Base-by-base conservation (phyloP, 1,140 invertebrate species). In the Camponotus vicinus region DNA sequence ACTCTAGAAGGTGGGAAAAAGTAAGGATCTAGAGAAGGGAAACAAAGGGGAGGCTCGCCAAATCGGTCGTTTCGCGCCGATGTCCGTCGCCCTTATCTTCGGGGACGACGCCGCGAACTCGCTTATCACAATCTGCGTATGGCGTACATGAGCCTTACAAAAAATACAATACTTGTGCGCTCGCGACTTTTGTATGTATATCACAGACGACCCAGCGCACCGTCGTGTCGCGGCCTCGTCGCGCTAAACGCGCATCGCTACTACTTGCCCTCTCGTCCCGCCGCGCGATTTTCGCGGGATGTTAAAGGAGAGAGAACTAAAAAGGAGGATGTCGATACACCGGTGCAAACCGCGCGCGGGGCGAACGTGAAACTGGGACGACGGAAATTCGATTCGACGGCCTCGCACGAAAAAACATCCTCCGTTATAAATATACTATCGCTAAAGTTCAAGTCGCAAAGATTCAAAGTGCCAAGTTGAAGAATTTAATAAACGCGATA, bases 121-220 rank as follows among this genome's bases (percentile, higher is more conserved):
- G 93, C 89, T 94, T 95, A 95, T 95, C 94, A 95, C 94, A 95
- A 95, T 95, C 92, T 93, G 77, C 77, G 69, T 61, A 93, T 61
- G 93, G 92, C 94, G 91, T 88, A 87, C 90, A 88, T 89, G 88
- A 91, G 94, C 93, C 94, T 93, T 95, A 95, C 93, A 94, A 95
- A 95, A 95, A 95, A 95, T 95, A 95, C 94, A 93, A 92, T 94
- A 93, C 94, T 83, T 83, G 37, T 61, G 91, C 90, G 92, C 91
- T 91, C 93, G 92, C 93, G 93, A 89, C 93, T 93, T 88, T 85
- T 85, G 61, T 79, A 79, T 84, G 61, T 71, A 59, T 90, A 87
- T 90, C 89, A 90, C 88, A 89, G 86, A 88, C 86, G 86, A 89
- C 86, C 27, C 86, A 84, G 88, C 89, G 88, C 79, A 70, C 88